Evolutionary conservation across 2,113 vertebrate genomes (phyloP), one percentile per base, ranked within the genome.

Genomic region (Ceratotherium simum): DNA sequence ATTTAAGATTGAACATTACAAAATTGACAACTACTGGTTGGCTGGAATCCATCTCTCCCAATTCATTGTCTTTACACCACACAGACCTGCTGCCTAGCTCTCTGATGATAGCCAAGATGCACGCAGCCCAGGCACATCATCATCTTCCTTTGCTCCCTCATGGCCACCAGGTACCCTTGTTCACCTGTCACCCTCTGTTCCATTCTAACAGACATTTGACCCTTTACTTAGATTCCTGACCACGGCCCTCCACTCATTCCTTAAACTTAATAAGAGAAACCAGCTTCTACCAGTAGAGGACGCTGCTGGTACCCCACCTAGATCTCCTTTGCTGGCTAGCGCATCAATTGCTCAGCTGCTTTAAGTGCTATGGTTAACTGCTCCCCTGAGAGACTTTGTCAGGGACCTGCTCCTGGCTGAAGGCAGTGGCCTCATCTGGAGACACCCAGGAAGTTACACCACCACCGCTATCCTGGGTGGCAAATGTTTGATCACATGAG

Each of bases 71-170:
- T 62, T 90, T 31, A 20, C 8, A 31, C 20, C 39, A 21, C 20
- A 5, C 23, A n/a, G 67, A n/a, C 42, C 48, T 8, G 25, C 31
- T 51, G 21, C 33, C 4, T 0, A 11, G n/a, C 39, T 62, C 33
- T 82, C 42, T 29, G 54, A 18, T 3, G 20, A 67, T 2, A 6
- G 8, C 10, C 51, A 23, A 23, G 8, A 46, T 1, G 11, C 25
- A 48, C 3, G 1, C 3, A 9, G 39, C n/a, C 51, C 51, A 69
- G n/a, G 23, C 4, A 7, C 27, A 5, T 25, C 2, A 1, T 1
- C 39, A 27, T 27, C 51, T 69, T 36, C 62, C 82, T 42, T 27
- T 7, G 39, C 21, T 42, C 31, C 56, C 60, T 67, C 25, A 1
- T 8, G 14, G 54, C 48, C n/a, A 17, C 79, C 8, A 3, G 72